Evolutionary conservation across 2,797 vertebrate genomes (phyloP).

Genomic region (Leuciscus waleckii): DNA sequence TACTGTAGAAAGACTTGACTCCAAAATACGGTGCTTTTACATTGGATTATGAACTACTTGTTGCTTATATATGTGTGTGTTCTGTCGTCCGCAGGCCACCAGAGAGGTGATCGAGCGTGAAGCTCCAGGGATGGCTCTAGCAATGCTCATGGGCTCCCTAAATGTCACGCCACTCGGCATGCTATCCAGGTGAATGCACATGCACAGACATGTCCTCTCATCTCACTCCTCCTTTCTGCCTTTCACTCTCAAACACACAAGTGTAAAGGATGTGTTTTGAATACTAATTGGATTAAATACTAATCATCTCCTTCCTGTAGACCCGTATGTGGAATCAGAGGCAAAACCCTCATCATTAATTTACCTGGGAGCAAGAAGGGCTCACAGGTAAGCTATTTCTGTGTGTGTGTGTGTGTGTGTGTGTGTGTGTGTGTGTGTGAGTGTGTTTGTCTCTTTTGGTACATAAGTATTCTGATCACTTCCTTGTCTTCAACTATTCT

Average conservation of each 20-base stretch:
- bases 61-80: conserved; percentile 19
- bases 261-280: conserved; percentile 22
- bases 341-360: conserved; percentile 98
- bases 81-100: conserved; percentile 84
- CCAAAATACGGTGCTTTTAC: not conserved
- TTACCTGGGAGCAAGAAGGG: conserved; percentile 99
- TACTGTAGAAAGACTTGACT: not conserved
- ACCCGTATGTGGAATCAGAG: conserved; percentile 96
- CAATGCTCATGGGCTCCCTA: conserved; percentile 99
- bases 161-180: conserved; percentile 98
- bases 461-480: not conserved
- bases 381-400: conserved; percentile 86
- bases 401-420: not conserved
- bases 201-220: conserved; percentile 39
- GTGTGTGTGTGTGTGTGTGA: not conserved
- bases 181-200: conserved; percentile 78
- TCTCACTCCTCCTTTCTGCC: conserved; percentile 9
- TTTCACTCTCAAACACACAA: conserved; percentile 36
- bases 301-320: conserved; percentile 69
- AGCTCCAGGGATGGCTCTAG: conserved; percentile 97
- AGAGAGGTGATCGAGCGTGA: conserved; percentile 98
- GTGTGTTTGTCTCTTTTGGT: not conserved
- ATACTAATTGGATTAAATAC: conserved; percentile 34
- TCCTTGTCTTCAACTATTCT: not conserved
- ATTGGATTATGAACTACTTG: not conserved